Conservation (phyloP, 2,888 invertebrate genomes). For the Zygaena filipendulae region DNA sequence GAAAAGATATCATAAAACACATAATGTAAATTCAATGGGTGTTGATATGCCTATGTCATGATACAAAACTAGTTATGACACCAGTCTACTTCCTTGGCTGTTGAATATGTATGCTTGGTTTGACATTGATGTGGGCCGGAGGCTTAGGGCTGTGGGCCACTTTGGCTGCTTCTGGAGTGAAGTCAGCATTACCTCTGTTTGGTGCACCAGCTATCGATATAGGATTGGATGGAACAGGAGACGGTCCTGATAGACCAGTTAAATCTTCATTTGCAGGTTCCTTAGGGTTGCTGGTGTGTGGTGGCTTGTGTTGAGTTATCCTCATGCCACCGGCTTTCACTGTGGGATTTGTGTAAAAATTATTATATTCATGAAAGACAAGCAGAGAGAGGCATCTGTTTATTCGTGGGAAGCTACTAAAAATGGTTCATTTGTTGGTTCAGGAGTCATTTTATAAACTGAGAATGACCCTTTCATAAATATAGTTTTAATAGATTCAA, state of each 20-base stretch:
- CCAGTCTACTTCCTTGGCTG: constrained; percentile 84
- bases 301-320: constrained; percentile 87
- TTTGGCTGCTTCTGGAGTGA: constrained; percentile 89
- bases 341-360: too few relatives aligned
- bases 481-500: too few relatives aligned
- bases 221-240: constrained; percentile 81
- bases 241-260: constrained; percentile 78
- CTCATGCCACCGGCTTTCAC: constrained; percentile 95
- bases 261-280: constrained; percentile 75
- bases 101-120: constrained; percentile 79
- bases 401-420: too few relatives aligned
- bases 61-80: constrained; percentile 1
- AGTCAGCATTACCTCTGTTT: constrained; percentile 86
- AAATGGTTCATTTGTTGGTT: constrained; percentile 6
- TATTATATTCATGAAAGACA: too few relatives aligned
- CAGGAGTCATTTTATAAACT: constrained; percentile 5
- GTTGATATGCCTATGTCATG: constrained; percentile 20
- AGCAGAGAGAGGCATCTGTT: neutral
- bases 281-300: constrained; percentile 73
- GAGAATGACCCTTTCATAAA: constrained; percentile 35
- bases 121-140: constrained; percentile 72
- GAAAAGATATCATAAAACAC: too few relatives aligned
- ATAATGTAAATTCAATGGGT: constrained; percentile 10
- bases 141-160: constrained; percentile 84
- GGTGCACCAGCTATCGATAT: constrained; percentile 82